phyloP scores from a whole-genome alignment of 2,797 vertebrate species.

The Rhabdophis nuchalis region DNA sequence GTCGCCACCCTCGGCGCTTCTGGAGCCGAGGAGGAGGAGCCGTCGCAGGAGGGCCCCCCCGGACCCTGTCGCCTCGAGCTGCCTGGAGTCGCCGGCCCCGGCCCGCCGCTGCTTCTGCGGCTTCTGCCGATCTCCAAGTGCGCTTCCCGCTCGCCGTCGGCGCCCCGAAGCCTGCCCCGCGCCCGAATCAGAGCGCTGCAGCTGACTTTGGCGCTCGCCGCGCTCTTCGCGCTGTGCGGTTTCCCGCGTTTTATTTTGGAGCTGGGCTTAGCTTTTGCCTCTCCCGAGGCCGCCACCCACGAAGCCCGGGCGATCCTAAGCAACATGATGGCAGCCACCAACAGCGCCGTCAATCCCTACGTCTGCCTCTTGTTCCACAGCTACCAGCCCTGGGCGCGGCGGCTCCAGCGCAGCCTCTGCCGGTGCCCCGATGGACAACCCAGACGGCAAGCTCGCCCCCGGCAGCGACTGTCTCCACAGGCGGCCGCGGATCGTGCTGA shows the following conservation, averaged over 20 bases:
- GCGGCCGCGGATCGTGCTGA: not conserved
- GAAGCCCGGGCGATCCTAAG: conserved; percentile 42
- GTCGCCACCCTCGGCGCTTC: conserved; percentile 5
- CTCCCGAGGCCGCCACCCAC: conserved; percentile 25
- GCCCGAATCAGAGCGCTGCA: conserved; percentile 48
- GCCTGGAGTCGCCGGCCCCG: not conserved
- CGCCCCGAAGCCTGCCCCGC: conserved; percentile 45
- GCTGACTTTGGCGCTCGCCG: conserved; percentile 60
- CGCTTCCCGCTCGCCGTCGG: conserved; percentile 1
- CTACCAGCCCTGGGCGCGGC: conserved; percentile 43
- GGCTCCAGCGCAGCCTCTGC: conserved; percentile 49
- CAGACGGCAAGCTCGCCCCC: conserved; percentile 25
- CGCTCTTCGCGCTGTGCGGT: conserved; percentile 65
- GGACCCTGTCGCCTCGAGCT: not conserved
- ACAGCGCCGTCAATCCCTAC: conserved; percentile 59
- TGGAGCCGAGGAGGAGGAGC: not conserved
- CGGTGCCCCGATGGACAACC: conserved; percentile 43
- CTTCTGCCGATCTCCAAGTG: conserved; percentile 19
- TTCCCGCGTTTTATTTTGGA: conserved; percentile 63
- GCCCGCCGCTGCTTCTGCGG: not conserved
- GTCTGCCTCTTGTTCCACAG: conserved; percentile 56
- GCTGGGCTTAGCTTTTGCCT: conserved; percentile 49
- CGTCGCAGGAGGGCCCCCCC: not conserved
- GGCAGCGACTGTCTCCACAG: conserved; percentile 26
- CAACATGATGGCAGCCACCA: conserved; percentile 58